phyloP scores from a whole-genome alignment of 1,140 invertebrate genomes.

The Drosophila equinoxialis region DNA sequence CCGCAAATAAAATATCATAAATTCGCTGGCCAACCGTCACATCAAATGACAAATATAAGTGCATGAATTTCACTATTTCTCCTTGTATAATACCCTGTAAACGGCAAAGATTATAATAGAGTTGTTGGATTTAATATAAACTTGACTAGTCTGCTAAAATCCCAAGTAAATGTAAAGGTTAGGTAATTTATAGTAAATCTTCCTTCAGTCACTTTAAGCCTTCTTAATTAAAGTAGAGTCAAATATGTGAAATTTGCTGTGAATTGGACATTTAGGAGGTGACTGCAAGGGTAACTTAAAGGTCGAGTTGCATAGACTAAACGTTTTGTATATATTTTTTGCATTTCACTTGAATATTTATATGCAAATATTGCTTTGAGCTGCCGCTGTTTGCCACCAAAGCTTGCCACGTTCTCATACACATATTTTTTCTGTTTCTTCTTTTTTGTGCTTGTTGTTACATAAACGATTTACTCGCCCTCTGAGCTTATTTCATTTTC shows the following conservation, averaged over 20 bases:
- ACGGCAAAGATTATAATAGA: too few relatives aligned
- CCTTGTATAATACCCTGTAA: background rate
- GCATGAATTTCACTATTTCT: background rate
- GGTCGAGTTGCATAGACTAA: conserved; percentile 1
- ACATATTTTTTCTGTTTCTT: conserved; percentile 5
- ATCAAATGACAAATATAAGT: background rate
- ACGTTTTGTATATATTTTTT: conserved; percentile 65
- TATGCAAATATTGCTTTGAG: conserved; percentile 68
- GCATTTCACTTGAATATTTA: conserved; percentile 62
- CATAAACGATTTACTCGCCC: conserved; percentile 39
- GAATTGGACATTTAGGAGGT: too few relatives aligned
- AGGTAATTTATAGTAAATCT: too few relatives aligned
- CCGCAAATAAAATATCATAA: background rate
- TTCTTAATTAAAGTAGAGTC: too few relatives aligned
- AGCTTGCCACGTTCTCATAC: conserved; percentile 5
- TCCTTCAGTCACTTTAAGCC: too few relatives aligned
- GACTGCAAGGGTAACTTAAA: background rate
- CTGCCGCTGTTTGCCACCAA: conserved; percentile 52
- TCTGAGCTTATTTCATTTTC: conserved; percentile 36
- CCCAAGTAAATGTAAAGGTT: too few relatives aligned
- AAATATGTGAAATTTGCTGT: too few relatives aligned
- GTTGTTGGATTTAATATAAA: too few relatives aligned
- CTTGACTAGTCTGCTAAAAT: too few relatives aligned
- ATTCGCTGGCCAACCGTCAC: background rate
- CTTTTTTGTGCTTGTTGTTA: background rate